Conservation (phyloP, 2,113 vertebrate species). For the Zingel zingel region DNA sequence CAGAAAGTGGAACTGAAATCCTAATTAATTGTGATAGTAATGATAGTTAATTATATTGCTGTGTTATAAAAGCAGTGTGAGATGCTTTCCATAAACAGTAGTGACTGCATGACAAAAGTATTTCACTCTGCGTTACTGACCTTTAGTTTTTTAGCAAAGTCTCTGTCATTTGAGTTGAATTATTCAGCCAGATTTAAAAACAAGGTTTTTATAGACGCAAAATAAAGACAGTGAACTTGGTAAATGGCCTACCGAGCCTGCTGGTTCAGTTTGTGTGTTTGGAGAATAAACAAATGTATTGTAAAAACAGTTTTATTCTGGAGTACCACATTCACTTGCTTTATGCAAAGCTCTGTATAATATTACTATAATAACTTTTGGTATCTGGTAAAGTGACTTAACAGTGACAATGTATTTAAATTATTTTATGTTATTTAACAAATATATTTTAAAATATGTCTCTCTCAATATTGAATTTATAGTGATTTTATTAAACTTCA, state of each 20-base stretch:
- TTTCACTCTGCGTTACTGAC: constrained; percentile 5
- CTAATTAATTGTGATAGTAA: not conserved
- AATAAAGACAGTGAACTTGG: constrained; percentile 39
- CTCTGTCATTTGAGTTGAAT: constrained; percentile 2
- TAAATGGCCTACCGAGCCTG: not conserved
- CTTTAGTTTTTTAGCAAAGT: not conserved
- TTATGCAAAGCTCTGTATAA: constrained; percentile 33
- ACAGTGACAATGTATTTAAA: constrained; percentile 38
- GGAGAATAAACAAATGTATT: constrained; percentile 1
- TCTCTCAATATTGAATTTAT: constrained; percentile 23
- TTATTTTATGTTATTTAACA: constrained; percentile 53
- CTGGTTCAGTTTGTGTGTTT: constrained; percentile 21
- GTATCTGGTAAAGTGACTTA: constrained; percentile 14
- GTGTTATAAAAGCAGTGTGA: constrained; percentile 9
- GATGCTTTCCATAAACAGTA: constrained; percentile 3
- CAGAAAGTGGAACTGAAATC: constrained; percentile 10
- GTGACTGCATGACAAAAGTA: constrained; percentile 2
- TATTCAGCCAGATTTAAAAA: constrained; percentile 9
- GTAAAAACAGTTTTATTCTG: not conserved
- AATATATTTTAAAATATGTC: constrained; percentile 29
- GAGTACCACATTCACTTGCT: constrained; percentile 6
- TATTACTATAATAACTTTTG: constrained; percentile 15
- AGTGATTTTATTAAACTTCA: constrained; percentile 25
- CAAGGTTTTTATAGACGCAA: constrained; percentile 23
- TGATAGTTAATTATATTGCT: constrained; percentile 4